phyloP scores from a whole-genome alignment of 2,888 invertebrate genomes.

The Luperina nickerlii region DNA sequence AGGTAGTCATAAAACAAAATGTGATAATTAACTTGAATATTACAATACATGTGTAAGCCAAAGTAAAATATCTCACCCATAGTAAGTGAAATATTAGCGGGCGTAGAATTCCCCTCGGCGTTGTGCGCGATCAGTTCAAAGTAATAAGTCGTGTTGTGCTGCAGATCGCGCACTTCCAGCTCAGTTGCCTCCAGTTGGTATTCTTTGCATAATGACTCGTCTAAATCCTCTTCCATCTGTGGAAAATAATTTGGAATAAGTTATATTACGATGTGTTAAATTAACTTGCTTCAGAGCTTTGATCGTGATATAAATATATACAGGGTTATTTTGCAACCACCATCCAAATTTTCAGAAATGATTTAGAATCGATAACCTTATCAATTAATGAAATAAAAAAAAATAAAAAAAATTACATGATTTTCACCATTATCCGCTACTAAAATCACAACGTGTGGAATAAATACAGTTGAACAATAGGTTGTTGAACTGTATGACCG shows the following conservation, averaged over 20 bases:
- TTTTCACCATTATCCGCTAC: no score
- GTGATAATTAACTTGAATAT: neutral
- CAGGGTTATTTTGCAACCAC: no score
- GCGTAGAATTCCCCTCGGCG: conserved; percentile 79
- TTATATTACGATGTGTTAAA: neutral
- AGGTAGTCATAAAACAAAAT: no score
- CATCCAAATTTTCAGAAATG: no score
- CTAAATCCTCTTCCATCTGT: conserved; percentile 60
- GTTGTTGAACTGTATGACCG: no score
- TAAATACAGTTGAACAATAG: no score
- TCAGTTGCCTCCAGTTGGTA: conserved; percentile 70
- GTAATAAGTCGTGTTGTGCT: conserved; percentile 79
- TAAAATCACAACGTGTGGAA: no score
- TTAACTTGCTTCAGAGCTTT: neutral
- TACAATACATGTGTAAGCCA: neutral
- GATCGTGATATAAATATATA: neutral
- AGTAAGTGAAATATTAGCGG: conserved; percentile 73
- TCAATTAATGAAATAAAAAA: no score
- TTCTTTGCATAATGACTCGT: conserved; percentile 72
- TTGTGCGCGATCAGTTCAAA: conserved; percentile 83
- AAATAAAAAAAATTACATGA: no score
- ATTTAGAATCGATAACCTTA: no score
- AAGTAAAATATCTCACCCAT: conserved; percentile 54
- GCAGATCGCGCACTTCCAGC: conserved; percentile 71
- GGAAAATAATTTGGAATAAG: conserved; percentile 1